phyloP scores from a whole-genome alignment of 2,888 invertebrate genomes.

The Aspidiotus destructor region DNA sequence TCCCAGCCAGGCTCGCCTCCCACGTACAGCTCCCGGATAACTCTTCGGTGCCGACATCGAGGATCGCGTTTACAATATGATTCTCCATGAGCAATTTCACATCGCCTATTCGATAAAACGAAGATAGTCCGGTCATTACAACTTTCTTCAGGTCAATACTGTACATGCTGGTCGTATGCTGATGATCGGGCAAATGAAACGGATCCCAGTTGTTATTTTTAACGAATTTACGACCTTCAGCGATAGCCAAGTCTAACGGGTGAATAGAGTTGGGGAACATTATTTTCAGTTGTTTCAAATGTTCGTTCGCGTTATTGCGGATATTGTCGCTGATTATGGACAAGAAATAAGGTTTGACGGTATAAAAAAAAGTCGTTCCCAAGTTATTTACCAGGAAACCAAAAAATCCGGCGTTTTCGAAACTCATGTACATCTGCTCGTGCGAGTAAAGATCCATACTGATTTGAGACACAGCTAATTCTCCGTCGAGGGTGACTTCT shows the following conservation, averaged over 20 bases:
- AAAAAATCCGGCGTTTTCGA: conserved; percentile 70
- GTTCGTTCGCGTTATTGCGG: conserved; percentile 56
- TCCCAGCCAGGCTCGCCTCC: conserved; percentile 58
- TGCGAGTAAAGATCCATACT: conserved; percentile 64
- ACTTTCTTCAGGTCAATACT: conserved; percentile 57
- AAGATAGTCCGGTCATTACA: conserved; percentile 67
- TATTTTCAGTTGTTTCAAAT: conserved; percentile 60
- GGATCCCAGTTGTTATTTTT: conserved; percentile 60
- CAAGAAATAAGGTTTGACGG: conserved; percentile 74
- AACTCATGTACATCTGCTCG: conserved; percentile 65
- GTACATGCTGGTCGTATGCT: conserved; percentile 58
- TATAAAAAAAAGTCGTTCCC: conserved; percentile 71
- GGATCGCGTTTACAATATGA: conserved; percentile 53
- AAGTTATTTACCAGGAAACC: conserved; percentile 72
- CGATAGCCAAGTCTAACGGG: conserved; percentile 72
- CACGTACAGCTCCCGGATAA: conserved; percentile 67
- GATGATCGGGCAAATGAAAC: conserved; percentile 60
- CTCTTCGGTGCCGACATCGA: conserved; percentile 71
- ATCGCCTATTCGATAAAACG: conserved; percentile 72
- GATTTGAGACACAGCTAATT: conserved; percentile 65
- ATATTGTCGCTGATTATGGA: conserved; percentile 66
- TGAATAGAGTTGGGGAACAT: conserved; percentile 76
- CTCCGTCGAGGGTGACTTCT: conserved; percentile 64
- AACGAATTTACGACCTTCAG: conserved; percentile 62
- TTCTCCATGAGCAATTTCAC: conserved; percentile 63